Evolutionary conservation across 1,140 invertebrate species (phyloP), one percentile per base, ranked within the genome.

Genomic region (Euura lappo): DNA sequence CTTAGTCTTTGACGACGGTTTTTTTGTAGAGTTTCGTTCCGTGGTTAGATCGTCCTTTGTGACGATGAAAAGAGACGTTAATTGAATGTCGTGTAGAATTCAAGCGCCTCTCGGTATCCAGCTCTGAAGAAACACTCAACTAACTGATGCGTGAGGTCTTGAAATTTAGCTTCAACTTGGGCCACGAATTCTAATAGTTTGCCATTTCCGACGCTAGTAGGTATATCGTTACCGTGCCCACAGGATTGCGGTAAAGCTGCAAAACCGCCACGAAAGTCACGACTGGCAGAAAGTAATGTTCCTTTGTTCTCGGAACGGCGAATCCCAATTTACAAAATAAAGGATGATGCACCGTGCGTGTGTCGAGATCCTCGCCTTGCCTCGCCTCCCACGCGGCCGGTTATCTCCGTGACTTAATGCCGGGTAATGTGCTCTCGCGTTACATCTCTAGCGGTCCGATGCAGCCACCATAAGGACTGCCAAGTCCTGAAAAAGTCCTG

Each of bases 401-500:
- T 85, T 85, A 86, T 86, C 84, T 84, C 83, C 79, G 84, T 85
- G 84, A 86, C 84, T 86, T 85, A 86, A 86, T 85, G 83, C 81
- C 80, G 79, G 82, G 80, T 86, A 85, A 86, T 86, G 83, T 81
- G 80, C 80, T 84, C 83, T 85, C 83, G 83, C 81, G 83, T 85
- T 85, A 84, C 83, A 84, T 81, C 79, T 82, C 80, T 75, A 77
- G 69, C 79, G 81, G 82, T 83, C 78, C 75, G 66, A 72, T 75
- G 74, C 51, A 5, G 51, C 51, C 8, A 60, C 13, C 51, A 8
- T 60, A 60, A 60, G 51, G 51, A 60, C 51, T 60, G 3, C 3
- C 51, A 60, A 60, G 8, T 6, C 10, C 51, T 60, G 51, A 60
- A 60, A 60, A 60, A 60, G 51, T 6, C 51, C 51, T 3, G 51